Base-by-base conservation (phyloP, 1,140 invertebrate species). In the Neodiprion virginianus region DNA sequence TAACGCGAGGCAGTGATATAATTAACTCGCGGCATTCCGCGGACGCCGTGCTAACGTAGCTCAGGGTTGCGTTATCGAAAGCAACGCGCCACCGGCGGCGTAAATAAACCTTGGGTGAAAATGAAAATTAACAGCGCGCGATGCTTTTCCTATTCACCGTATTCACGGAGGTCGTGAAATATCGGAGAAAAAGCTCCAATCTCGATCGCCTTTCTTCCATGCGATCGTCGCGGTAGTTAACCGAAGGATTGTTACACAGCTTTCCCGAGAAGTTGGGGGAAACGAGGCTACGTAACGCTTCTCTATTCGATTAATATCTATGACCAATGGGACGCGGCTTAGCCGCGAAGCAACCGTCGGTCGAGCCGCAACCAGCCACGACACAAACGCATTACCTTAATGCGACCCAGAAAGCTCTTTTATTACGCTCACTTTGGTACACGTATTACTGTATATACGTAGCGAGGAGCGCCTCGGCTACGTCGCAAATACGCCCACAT, bases 331-430 rank as follows among this genome's bases (percentile, higher is more conserved):
- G 65, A 40, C 28, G 11, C n/a, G 53, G 53, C n/a, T 61, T 4
- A 61, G 53, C 53, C 53, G 53, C 7, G 53, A 61, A 61, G 3
- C 11, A 61, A 61, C 11, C 50, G 50, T 21, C 17, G 17, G 17
- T 21, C 72, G 66, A 75, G 75, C 77, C 76, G 77, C 73, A 72
- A 74, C 74, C 72, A 79, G 75, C 78, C 78, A 76, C 80, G 81
- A 80, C 81, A 82, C 81, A 79, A 82, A 85, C 77, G 82, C 83
- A 86, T 87, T 86, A 85, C 81, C 84, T 82, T 87, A 86, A 88
- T 86, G 85, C 81, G 81, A 84, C 84, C 83, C 79, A 85, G 82
- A 86, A 88, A 86, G 79, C 83, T 82, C 84, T 86, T 86, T 88
- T 86, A 84, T 83, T 85, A 82, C 78, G 76, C 71, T 69, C 28